phyloP scores from a whole-genome alignment of 37 sponge, comb jelly and placozoan species.

The Cliona cf. orientalis region DNA sequence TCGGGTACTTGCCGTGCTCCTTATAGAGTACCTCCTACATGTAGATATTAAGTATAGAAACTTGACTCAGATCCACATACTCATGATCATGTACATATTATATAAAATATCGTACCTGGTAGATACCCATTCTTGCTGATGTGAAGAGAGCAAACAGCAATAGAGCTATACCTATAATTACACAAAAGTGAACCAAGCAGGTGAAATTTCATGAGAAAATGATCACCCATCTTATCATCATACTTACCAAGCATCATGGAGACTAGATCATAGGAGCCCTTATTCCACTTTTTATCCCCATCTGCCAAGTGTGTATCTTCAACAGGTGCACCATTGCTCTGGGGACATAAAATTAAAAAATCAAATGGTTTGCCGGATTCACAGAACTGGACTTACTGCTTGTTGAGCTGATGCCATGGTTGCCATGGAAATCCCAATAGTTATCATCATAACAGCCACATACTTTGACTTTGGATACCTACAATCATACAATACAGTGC shows the following conservation, averaged over 20 bases:
- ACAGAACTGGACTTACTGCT: slow-evolving; percentile 10
- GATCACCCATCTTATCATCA: too few species aligned
- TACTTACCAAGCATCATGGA: not conserved
- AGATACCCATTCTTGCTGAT: slow-evolving; percentile 85
- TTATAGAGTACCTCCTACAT: slow-evolving; percentile 75
- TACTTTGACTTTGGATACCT: slow-evolving; percentile 87
- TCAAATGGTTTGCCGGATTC: too few species aligned
- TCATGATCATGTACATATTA: not conserved
- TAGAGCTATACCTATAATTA: slow-evolving; percentile 68
- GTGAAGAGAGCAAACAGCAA: slow-evolving; percentile 70
- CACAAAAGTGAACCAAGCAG: too few species aligned
- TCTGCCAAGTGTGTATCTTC: not conserved
- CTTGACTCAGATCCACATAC: not conserved
- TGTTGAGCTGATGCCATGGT: slow-evolving; percentile 79
- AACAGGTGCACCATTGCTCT: not conserved
- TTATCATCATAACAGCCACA: slow-evolving; percentile 80
- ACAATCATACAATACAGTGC: slow-evolving; percentile 5
- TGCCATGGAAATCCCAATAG: slow-evolving; percentile 83
- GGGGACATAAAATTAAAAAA: too few species aligned
- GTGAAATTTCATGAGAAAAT: too few species aligned
- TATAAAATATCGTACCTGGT: slow-evolving; percentile 46
- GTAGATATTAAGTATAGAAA: not conserved
- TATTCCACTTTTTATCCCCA: not conserved
- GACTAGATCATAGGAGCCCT: not conserved
- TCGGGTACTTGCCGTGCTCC: slow-evolving; percentile 86